Evolutionary conservation across 2,888 invertebrate genomes (phyloP).

Genomic region (Strigamia maritima): DNA sequence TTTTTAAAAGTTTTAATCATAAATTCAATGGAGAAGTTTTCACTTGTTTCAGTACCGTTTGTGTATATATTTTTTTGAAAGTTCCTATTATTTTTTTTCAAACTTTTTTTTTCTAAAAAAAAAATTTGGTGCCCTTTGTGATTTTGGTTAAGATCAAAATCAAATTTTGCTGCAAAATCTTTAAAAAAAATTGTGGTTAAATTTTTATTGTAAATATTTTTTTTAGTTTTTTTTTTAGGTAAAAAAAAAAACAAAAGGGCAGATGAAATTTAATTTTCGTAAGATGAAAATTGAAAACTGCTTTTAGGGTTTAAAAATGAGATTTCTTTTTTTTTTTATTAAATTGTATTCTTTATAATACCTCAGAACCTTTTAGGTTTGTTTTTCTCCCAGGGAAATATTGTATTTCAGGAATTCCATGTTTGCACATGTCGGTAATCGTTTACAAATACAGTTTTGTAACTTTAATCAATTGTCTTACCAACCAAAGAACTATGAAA

Average conservation of each 20-base stretch:
- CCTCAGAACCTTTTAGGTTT: background rate
- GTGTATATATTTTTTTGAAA: conserved; percentile 25
- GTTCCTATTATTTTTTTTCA: conserved; percentile 19
- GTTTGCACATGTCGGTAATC: background rate
- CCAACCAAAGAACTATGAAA: conserved; percentile 8
- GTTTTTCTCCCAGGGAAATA: conserved; percentile 24
- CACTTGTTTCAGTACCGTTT: background rate
- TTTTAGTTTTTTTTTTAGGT: background rate
- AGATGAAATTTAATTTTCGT: background rate
- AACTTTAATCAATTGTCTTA: conserved; percentile 16
- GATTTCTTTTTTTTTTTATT: background rate
- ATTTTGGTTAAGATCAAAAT: conserved; percentile 24
- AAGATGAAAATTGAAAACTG: background rate
- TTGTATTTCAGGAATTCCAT: background rate
- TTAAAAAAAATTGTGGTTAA: background rate
- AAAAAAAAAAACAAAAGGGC: background rate
- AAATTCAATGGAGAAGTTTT: background rate
- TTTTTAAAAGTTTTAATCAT: background rate
- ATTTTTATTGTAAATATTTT: background rate
- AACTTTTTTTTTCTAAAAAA: background rate
- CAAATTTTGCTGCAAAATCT: background rate
- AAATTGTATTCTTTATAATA: background rate
- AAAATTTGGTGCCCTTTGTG: conserved; percentile 25
- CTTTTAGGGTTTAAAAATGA: conserved; percentile 20
- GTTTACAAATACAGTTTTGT: background rate